phyloP scores from a whole-genome alignment of 2,888 invertebrate genomes.

The Eupithecia subumbrata region DNA sequence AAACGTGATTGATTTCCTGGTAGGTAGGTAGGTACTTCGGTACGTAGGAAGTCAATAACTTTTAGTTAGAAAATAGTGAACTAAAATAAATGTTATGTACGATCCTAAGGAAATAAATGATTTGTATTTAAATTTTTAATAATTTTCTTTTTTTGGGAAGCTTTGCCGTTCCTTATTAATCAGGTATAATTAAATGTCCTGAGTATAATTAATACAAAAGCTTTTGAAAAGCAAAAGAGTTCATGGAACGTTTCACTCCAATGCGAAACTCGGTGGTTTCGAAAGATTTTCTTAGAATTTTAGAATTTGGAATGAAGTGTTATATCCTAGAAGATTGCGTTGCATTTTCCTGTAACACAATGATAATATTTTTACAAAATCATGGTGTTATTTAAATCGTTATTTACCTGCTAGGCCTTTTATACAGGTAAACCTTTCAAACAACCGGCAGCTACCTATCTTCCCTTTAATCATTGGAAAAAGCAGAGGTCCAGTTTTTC shows the following conservation, averaged over 20 bases:
- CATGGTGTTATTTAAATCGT: background rate
- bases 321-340: background rate
- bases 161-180: no score
- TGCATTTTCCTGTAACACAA: no score
- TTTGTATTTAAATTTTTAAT: no score
- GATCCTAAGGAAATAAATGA: no score
- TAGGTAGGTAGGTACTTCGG: background rate
- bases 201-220: background rate
- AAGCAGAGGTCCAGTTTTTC: conserved; percentile 48
- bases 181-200: no score
- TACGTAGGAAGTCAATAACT: background rate
- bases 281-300: background rate
- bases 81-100: background rate
- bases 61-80: background rate
- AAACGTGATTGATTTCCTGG: background rate
- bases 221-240: background rate
- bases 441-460: conserved; percentile 26
- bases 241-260: background rate
- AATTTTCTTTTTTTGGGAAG: no score
- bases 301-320: background rate
- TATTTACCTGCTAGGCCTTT: background rate
- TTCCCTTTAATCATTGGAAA: conserved; percentile 51
- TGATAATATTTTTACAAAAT: no score
- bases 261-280: background rate
- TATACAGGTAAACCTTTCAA: conserved; percentile 11